Conservation (phyloP, 2,113 vertebrate genomes). For the Phaetusa simplex region DNA sequence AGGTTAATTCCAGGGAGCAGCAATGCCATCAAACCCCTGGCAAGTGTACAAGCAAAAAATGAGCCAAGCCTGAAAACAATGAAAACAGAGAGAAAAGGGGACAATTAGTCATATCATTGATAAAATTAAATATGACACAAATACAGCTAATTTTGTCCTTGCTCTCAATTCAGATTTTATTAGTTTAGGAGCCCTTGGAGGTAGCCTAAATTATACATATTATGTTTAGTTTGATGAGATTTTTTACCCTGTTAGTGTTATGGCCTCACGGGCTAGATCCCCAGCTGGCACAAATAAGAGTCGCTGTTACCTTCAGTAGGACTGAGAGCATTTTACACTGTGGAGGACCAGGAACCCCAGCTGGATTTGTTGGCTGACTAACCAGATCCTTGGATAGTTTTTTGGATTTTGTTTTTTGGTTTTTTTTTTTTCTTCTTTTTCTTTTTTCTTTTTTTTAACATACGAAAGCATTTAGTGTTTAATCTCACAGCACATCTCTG, state of each 20-base stretch:
- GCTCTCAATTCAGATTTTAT: constrained; percentile 4
- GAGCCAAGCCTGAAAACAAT: background rate
- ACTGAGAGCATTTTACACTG: background rate
- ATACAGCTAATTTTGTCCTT: constrained; percentile 1
- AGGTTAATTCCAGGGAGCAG: background rate
- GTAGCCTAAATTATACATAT: background rate
- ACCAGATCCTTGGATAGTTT: background rate
- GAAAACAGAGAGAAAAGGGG: background rate
- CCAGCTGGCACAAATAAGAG: background rate
- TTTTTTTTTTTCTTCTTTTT: rapidly evolving
- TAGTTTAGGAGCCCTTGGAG: constrained; percentile 1
- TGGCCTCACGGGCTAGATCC: background rate
- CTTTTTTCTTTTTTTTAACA: background rate
- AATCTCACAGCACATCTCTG: background rate
- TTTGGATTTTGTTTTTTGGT: background rate
- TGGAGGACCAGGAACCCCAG: background rate
- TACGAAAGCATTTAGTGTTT: background rate
- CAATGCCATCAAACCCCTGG: background rate
- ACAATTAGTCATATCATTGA: background rate
- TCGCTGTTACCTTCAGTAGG: background rate
- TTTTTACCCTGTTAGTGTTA: constrained; percentile 8
- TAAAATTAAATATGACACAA: constrained; percentile 39
- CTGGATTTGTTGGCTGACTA: background rate
- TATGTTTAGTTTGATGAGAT: background rate
- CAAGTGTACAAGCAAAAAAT: background rate